Evolutionary conservation across 1,140 invertebrate genomes (phyloP).

Genomic region (Aradophagus sp.): DNA sequence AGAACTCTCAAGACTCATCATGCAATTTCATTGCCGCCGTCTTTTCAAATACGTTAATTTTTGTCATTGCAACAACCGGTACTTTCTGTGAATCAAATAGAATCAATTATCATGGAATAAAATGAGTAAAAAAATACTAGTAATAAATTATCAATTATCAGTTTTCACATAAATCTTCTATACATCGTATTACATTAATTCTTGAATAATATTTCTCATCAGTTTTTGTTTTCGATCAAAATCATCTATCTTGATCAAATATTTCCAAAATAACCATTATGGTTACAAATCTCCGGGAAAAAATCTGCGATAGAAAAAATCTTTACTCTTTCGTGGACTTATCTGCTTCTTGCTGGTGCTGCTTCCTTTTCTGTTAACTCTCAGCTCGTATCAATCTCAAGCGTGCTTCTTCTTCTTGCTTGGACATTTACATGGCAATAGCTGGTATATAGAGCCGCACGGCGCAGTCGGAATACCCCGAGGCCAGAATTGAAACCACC

Average conservation of each 20-base stretch:
- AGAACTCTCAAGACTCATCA: conserved; percentile 51
- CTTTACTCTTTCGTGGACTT: conserved; percentile 28
- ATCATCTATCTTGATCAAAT: no score
- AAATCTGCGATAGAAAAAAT: no score
- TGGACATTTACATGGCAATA: conserved; percentile 69
- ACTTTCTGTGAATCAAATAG: no score
- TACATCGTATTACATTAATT: no score
- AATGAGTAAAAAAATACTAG: no score
- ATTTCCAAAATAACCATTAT: no score
- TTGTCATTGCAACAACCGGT: neutral
- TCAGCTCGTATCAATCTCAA: conserved; percentile 64
- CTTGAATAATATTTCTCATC: no score
- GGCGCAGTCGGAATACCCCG: conserved; percentile 61
- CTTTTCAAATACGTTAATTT: conserved; percentile 10
- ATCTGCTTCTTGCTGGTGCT: conserved; percentile 18
- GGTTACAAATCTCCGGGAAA: no score
- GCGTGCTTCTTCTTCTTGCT: conserved; percentile 61
- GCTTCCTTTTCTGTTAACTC: conserved; percentile 26
- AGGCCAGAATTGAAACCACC: conserved; percentile 75
- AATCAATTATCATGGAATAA: no score
- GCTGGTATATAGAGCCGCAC: conserved; percentile 60
- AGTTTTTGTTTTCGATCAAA: no score
- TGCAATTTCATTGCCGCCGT: conserved; percentile 5
- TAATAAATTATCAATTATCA: no score
- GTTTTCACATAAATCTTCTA: no score